These are phyloP conservation scores for Trialeurodes vaporariorum DNA, from an alignment of 1,140 invertebrate genomes.

Conservation along the genomic window DNA sequence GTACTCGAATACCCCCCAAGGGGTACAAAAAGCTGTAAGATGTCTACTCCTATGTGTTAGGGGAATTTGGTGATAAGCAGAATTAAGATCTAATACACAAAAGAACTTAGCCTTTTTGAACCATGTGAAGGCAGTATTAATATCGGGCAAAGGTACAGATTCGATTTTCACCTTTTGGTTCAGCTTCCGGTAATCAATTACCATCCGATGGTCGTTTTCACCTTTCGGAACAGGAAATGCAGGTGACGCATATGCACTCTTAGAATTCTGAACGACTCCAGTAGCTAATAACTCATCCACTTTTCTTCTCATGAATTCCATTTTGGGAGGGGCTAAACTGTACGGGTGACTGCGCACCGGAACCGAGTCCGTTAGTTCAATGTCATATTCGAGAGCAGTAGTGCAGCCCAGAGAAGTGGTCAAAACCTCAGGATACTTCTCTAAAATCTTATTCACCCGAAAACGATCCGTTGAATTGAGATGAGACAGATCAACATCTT, in stretches of 20 bases:
- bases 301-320: too few relatives aligned
- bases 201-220: conserved; percentile 14
- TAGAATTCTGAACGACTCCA: too few relatives aligned
- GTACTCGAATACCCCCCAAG: conserved; percentile 22
- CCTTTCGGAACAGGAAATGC: background rate
- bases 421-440: too few relatives aligned
- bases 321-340: too few relatives aligned
- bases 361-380: too few relatives aligned
- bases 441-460: too few relatives aligned
- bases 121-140: conserved; percentile 36
- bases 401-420: too few relatives aligned
- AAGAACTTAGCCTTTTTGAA: conserved; percentile 36
- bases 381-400: too few relatives aligned
- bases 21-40: conserved; percentile 30
- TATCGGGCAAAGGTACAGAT: conserved; percentile 40
- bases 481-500: too few relatives aligned
- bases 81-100: conserved; percentile 35
- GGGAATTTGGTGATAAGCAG: conserved; percentile 35
- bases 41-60: conserved; percentile 24
- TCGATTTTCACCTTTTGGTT: conserved; percentile 35
- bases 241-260: background rate
- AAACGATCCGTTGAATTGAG: too few relatives aligned
- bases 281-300: too few relatives aligned
- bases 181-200: conserved; percentile 32
- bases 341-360: too few relatives aligned